Evolutionary conservation across 2,797 vertebrate species (phyloP).

Genomic region (Luscinia megarhynchos): DNA sequence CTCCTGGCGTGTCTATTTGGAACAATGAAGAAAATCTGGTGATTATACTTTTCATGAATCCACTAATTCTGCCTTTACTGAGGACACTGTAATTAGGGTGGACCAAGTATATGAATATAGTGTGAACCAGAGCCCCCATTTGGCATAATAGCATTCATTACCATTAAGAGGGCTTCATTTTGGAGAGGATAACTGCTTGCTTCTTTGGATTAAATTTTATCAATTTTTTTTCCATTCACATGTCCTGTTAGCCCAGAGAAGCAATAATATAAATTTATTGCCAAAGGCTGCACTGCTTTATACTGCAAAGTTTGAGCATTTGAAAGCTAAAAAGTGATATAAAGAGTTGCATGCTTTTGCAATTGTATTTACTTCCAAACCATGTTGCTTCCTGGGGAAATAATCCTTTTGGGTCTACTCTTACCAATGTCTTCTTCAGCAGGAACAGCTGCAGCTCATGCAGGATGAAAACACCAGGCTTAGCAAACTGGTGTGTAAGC

Average conservation of each 20-base stretch:
- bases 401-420: background rate
- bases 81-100: background rate
- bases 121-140: background rate
- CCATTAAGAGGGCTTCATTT: background rate
- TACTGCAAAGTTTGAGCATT: background rate
- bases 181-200: background rate
- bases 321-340: background rate
- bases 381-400: background rate
- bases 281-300: background rate
- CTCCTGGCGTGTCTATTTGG: background rate
- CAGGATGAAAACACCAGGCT: slow-evolving; percentile 71
- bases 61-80: background rate
- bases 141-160: background rate
- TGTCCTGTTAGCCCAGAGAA: background rate
- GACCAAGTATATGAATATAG: background rate
- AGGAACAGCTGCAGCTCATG: slow-evolving; percentile 75
- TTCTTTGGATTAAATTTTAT: background rate
- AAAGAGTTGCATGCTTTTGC: background rate
- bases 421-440: slow-evolving; percentile 48
- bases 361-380: background rate
- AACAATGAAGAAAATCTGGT: background rate
- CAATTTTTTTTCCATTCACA: background rate
- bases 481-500: slow-evolving; percentile 69
- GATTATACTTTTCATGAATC: background rate
- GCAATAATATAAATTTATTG: background rate